A percentile compares a stretch with the other conserved stretches of the same genome.
These are phyloP conservation scores for Amphibalanus amphitrite DNA, from an alignment of 1,140 invertebrate species.

Conservation along the genomic window DNA sequence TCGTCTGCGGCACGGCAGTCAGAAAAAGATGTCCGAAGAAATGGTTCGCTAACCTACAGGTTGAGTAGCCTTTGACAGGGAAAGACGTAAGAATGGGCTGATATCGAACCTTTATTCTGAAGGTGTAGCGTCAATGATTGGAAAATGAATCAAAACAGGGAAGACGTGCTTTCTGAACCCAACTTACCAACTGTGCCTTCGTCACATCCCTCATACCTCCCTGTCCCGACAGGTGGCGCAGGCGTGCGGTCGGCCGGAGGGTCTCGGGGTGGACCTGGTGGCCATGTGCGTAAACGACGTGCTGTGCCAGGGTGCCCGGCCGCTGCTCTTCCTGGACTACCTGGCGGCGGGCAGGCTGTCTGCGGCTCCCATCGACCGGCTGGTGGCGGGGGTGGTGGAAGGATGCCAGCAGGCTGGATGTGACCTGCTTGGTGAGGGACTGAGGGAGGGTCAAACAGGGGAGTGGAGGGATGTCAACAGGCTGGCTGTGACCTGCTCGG, in stretches of 20 bases:
- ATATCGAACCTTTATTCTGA: no score
- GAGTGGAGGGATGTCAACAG: slow-evolving; percentile 23
- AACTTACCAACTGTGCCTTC: no score
- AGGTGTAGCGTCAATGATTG: no score
- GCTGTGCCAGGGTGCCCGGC: slow-evolving; percentile 81
- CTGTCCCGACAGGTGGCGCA: slow-evolving; percentile 53
- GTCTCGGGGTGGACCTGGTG: slow-evolving; percentile 86
- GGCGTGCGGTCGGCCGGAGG: slow-evolving; percentile 52
- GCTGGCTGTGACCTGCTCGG: slow-evolving; percentile 78
- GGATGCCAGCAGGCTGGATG: slow-evolving; percentile 74
- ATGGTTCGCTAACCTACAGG: no score
- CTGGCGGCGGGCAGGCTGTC: slow-evolving; percentile 69
- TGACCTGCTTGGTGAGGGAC: slow-evolving; percentile 56
- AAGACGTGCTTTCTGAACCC: no score
- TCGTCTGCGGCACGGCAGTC: no score
- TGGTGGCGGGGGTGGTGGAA: slow-evolving; percentile 68
- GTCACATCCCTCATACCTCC: no score
- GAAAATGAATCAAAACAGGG: no score
- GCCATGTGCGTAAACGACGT: slow-evolving; percentile 98
- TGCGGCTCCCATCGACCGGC: slow-evolving; percentile 48
- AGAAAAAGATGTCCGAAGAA: no score
- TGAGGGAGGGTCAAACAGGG: neutral
- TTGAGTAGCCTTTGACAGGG: no score
- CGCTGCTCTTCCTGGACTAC: slow-evolving; percentile 91
- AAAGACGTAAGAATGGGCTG: no score